Evolutionary conservation across 2,888 invertebrate species (phyloP), one percentile per base, ranked within the genome.

Genomic region (Erebia epiphron): DNA sequence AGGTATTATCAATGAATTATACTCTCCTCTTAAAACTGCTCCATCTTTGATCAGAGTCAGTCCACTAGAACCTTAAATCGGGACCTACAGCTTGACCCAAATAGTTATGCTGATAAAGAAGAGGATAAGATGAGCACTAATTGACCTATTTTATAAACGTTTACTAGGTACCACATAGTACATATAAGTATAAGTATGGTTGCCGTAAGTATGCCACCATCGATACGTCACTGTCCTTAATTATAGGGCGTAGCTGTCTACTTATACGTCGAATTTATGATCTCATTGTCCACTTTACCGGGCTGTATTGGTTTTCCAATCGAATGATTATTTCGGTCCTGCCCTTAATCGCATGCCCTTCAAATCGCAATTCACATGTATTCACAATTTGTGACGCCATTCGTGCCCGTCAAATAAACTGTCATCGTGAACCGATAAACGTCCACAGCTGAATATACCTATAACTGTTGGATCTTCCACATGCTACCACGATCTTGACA

Each of bases 211-310:
- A 13, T 14, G 62, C 49, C 62, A 13, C 21, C 41, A 16, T 16
- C 2, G 16, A 43, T 60, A 10, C 21, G 21, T 49, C 46, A 14
- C 61, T 18, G 14, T 2, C 46, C 46, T 21, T 49, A 49, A 62
- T 61, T 62, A 46, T 18, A 62, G 62, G 62, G 49, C 62, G 62
- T 46, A 62, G 49, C 46, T 49, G 14, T 14, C 11, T 35, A 49
- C 14, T n/a, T 41, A 11, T 43, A 13, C 63, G 58, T 35, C 49
- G 26, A 69, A 67, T 71, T 71, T 66, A 73, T 35, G 69, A 62
- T 35, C 58, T 21, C 67, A 69, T 66, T 67, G 65, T 60, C 73
- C 63, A 63, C 64, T 58, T 49, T 50, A 56, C 16, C 35, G 62
- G 9, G 64, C 61, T n/a, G 9, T 67, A 69, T 67, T 69, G 67